phyloP scores from a whole-genome alignment of 1,140 invertebrate genomes.

The Diachasma alloeum region DNA sequence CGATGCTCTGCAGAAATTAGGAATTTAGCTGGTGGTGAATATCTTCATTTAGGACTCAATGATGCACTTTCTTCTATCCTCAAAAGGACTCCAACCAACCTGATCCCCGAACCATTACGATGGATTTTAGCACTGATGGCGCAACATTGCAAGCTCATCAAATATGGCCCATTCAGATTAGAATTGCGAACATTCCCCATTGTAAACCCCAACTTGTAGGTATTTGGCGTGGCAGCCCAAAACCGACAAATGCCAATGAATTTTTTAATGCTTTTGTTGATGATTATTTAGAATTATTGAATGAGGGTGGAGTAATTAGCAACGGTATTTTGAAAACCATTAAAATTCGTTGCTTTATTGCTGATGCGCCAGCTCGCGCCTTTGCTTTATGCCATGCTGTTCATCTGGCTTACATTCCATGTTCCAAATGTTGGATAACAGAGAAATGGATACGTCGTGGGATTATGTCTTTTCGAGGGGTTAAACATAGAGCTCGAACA shows the following conservation, averaged over 20 bases:
- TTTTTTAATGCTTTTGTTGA: slow-evolving; percentile 9
- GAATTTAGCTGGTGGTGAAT: neutral
- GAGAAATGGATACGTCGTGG: too few relatives aligned
- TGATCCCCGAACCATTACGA: neutral
- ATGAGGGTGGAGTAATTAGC: neutral
- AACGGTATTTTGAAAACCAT: neutral
- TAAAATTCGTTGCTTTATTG: neutral
- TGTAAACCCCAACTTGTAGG: neutral
- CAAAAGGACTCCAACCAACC: neutral
- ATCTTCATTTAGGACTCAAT: slow-evolving; percentile 20
- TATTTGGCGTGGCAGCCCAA: neutral
- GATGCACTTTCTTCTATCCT: neutral
- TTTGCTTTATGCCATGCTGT: neutral
- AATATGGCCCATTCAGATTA: slow-evolving; percentile 11
- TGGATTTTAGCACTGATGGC: slow-evolving; percentile 20
- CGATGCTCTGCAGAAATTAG: neutral
- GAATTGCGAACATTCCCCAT: neutral
- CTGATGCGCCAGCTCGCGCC: slow-evolving; percentile 7
- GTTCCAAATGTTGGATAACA: neutral
- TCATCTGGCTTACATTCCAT: neutral
- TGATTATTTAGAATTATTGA: neutral
- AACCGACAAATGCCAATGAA: neutral
- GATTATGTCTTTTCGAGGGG: too few relatives aligned
- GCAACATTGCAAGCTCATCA: too few relatives aligned
- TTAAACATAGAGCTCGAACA: too few relatives aligned